These are phyloP conservation scores for Psephotus haematonotus DNA, from an alignment of 2,113 vertebrate genomes.

Conservation along the genomic window DNA sequence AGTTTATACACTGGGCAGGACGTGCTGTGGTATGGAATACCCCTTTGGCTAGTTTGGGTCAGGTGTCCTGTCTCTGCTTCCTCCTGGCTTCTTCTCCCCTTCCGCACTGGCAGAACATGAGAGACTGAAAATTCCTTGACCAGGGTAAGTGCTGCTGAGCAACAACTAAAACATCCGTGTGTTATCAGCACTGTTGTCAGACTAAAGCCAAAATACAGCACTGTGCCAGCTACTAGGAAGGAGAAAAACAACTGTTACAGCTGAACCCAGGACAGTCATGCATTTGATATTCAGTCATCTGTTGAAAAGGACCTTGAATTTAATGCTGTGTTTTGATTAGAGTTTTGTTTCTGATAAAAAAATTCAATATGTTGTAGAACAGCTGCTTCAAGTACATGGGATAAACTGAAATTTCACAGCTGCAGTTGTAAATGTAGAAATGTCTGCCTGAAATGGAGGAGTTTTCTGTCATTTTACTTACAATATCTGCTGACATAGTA, in stretches of 20 bases:
- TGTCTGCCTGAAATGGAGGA: background rate
- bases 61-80: too few species aligned
- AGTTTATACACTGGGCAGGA: too few species aligned
- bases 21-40: too few species aligned
- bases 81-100: background rate
- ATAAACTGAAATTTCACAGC: background rate
- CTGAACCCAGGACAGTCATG: background rate
- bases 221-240: background rate
- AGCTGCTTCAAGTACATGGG: background rate
- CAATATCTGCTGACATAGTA: background rate
- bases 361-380: background rate
- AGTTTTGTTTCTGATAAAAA: background rate
- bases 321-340: background rate
- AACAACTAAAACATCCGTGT: background rate
- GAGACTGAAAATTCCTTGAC: background rate
- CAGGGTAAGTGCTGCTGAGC: background rate
- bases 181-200: background rate
- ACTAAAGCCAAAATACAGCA: background rate
- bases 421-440: background rate
- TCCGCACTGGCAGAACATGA: background rate
- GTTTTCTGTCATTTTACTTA: background rate
- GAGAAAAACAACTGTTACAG: background rate
- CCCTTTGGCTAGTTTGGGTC: too few species aligned
- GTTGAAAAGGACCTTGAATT: background rate
- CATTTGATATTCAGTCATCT: background rate